phyloP scores from a whole-genome alignment of 2,113 vertebrate species.

The Progne subis region DNA sequence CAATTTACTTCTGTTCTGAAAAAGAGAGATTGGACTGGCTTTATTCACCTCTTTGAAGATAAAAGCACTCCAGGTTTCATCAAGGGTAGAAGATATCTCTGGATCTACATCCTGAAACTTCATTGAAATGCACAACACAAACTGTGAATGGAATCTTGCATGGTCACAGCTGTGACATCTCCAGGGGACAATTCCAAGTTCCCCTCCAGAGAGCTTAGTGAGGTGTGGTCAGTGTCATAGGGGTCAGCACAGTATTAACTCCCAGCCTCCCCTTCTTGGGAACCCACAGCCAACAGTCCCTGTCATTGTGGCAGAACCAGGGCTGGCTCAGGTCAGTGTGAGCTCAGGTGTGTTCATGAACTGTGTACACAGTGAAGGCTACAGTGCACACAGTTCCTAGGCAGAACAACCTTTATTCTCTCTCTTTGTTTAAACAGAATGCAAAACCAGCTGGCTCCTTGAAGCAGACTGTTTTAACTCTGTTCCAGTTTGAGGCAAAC shows the following conservation, averaged over 20 bases:
- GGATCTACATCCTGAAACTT: not conserved
- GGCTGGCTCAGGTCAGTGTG: not conserved
- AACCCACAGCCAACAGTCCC: not conserved
- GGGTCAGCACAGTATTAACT: not conserved
- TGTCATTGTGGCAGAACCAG: not conserved
- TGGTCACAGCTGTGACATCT: accelerated
- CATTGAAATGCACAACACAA: not conserved
- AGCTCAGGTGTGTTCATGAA: not conserved
- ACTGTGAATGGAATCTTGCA: not conserved
- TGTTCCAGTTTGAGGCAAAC: not conserved
- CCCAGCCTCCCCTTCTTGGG: no score
- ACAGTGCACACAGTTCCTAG: not conserved
- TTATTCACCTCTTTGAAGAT: not conserved
- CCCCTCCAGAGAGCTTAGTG: not conserved
- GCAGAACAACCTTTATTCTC: not conserved
- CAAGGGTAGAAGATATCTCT: not conserved
- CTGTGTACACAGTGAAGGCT: not conserved
- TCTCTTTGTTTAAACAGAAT: not conserved
- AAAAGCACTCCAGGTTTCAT: not conserved
- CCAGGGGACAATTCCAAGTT: not conserved
- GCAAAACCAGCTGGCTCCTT: not conserved
- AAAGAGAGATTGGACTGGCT: not conserved
- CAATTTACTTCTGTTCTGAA: not conserved
- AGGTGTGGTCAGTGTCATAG: not conserved
- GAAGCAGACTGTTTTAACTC: not conserved